phyloP scores from a whole-genome alignment of 2,113 vertebrate species.

The Porphyrio hochstetteri region DNA sequence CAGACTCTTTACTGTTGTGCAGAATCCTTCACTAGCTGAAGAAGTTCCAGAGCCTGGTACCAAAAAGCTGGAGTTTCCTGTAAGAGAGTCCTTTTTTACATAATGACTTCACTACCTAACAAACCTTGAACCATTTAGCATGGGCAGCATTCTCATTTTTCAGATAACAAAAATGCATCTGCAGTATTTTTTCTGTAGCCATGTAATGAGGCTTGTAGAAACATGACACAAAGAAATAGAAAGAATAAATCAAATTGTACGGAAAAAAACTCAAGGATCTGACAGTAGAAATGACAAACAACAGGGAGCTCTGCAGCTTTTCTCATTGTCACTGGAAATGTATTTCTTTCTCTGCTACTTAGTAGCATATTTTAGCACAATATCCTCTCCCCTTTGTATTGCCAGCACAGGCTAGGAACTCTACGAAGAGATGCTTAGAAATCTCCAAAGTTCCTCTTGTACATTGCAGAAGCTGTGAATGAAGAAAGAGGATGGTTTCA shows the following conservation, averaged over 20 bases:
- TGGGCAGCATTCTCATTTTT: constrained; percentile 26
- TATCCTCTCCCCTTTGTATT: background rate
- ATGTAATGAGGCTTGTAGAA: constrained; percentile 49
- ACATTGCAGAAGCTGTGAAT: background rate
- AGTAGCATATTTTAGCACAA: background rate
- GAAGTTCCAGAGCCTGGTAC: background rate
- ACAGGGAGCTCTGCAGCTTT: background rate
- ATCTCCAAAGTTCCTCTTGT: background rate
- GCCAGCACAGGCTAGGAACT: background rate
- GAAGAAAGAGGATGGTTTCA: background rate
- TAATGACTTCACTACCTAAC: constrained; percentile 15
- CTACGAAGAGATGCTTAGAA: background rate
- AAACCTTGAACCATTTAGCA: constrained; percentile 35
- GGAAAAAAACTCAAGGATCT: background rate
- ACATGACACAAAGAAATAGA: constrained; percentile 17
- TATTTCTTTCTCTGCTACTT: background rate
- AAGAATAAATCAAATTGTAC: constrained; percentile 32
- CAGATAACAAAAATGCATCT: constrained; percentile 37
- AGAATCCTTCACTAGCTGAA: background rate
- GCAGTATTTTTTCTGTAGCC: background rate
- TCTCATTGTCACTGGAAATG: background rate
- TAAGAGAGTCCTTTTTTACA: background rate
- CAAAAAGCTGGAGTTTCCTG: background rate
- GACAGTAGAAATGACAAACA: background rate
- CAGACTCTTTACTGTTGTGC: background rate